Evolutionary conservation across 2,113 vertebrate genomes (phyloP).

Genomic region (Sphaerodactylus townsendi): DNA sequence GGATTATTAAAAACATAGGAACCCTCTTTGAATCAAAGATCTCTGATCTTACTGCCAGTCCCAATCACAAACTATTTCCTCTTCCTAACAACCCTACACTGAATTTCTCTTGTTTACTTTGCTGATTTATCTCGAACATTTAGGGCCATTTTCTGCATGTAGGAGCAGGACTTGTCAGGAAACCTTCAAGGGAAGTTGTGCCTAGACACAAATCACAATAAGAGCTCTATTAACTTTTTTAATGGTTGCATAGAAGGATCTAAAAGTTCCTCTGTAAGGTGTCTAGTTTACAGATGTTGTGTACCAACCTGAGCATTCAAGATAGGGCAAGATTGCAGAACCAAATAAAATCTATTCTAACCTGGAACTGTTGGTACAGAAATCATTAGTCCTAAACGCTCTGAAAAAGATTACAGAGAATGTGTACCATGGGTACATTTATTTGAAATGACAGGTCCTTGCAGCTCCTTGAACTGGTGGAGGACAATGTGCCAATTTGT

Average conservation of each 20-base stretch:
- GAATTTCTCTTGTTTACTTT: neutral
- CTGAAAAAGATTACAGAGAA: neutral
- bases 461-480: neutral
- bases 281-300: neutral
- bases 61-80: too few species aligned
- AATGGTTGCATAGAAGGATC: neutral
- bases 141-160: neutral
- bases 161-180: neutral
- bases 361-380: neutral
- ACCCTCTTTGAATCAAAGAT: neutral
- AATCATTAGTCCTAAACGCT: neutral
- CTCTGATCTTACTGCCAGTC: too few species aligned
- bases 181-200: neutral
- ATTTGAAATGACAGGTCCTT: conserved; percentile 1
- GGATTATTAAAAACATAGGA: neutral
- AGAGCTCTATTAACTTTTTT: neutral
- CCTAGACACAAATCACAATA: neutral
- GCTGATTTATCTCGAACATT: neutral
- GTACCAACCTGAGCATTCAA: neutral
- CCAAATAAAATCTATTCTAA: neutral
- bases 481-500: neutral
- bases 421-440: neutral
- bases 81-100: neutral
- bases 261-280: neutral
- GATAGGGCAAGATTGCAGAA: neutral